These are phyloP conservation scores for Sinocyclocheilus grahami DNA, from an alignment of 2,113 vertebrate genomes.

Conservation along the genomic window DNA sequence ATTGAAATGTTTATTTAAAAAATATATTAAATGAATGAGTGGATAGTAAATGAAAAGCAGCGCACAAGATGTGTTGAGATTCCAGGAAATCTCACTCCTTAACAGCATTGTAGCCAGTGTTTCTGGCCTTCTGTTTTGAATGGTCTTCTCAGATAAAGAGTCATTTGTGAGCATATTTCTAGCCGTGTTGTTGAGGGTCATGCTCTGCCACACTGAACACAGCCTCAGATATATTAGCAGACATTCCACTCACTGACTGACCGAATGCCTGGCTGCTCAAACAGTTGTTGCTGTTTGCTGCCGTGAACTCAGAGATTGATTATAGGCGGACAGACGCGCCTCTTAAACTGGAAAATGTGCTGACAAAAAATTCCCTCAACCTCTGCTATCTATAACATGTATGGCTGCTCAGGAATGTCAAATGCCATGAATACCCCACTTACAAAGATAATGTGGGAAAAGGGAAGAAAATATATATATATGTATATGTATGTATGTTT, in stretches of 20 bases:
- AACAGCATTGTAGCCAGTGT: not conserved
- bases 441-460: not conserved
- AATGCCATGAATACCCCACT: slow-evolving; percentile 12
- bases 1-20: not conserved
- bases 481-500: no score
- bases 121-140: not conserved
- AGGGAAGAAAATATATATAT: no score
- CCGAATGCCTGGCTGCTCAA: slow-evolving; percentile 32
- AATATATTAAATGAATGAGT: not conserved
- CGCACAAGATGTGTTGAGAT: not conserved
- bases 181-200: not conserved
- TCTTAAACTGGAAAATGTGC: slow-evolving; percentile 41
- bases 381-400: slow-evolving; percentile 41
- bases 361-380: slow-evolving; percentile 46
- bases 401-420: slow-evolving; percentile 36
- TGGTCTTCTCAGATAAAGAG: not conserved
- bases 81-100: not conserved
- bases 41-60: not conserved
- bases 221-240: slow-evolving; percentile 26
- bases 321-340: slow-evolving; percentile 19
- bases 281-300: slow-evolving; percentile 38
- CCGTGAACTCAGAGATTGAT: slow-evolving; percentile 12
- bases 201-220: not conserved
- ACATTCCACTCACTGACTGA: slow-evolving; percentile 8
- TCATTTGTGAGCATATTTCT: slow-evolving; percentile 4